A percentile compares a stretch with the other conserved stretches of the same genome.
Evolutionary conservation across 2,797 vertebrate species (phyloP).

Genomic region (Parotocinclus haroldoi): DNA sequence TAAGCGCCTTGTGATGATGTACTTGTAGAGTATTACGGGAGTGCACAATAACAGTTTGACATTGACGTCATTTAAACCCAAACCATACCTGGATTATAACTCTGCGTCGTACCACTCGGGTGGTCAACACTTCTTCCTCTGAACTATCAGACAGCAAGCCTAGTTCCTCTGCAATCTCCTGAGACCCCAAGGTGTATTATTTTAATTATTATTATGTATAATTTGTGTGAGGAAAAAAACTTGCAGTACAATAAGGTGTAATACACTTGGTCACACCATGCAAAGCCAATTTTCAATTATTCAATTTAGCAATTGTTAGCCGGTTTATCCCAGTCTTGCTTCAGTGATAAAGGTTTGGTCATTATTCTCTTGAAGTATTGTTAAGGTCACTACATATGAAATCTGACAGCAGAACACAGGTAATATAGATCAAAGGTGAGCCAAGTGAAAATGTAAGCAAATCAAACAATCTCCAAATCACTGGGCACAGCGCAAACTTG

Average conservation of each 20-base stretch:
- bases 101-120: slow-evolving; percentile 91
- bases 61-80: slow-evolving; percentile 25
- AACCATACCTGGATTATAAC: slow-evolving; percentile 93
- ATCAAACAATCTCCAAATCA: neutral
- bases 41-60: neutral
- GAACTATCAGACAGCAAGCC: slow-evolving; percentile 89
- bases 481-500: neutral
- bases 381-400: slow-evolving; percentile 47
- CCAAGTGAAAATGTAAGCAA: neutral
- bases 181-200: slow-evolving; percentile 70
- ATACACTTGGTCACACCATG: slow-evolving; percentile 26
- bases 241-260: no score
- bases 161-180: slow-evolving; percentile 91
- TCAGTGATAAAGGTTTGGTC: no score
- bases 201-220: no score
- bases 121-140: slow-evolving; percentile 92
- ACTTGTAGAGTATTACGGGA: no score
- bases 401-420: slow-evolving; percentile 16
- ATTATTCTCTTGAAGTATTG: neutral
- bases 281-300: slow-evolving; percentile 30
- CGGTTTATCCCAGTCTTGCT: neutral
- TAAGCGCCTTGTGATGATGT: no score
- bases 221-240: no score
- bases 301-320: slow-evolving; percentile 8
- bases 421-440: neutral